Percentiles rank a stretch among this genome's conserved stretches.
These are phyloP conservation scores for Dryas iulia DNA, from an alignment of 1,140 invertebrate species.

Conservation along the genomic window DNA sequence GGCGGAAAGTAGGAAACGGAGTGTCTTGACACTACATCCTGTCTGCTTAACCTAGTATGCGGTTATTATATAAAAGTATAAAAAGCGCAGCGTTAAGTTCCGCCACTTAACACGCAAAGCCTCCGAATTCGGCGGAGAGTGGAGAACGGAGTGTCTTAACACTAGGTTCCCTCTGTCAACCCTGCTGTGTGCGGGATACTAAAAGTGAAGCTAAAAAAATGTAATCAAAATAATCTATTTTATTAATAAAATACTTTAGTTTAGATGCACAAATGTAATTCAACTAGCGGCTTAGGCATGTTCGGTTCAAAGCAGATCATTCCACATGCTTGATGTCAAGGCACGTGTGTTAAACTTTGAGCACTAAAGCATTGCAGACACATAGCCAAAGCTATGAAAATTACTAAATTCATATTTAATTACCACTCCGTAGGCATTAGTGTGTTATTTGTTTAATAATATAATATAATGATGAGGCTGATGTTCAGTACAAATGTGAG, in stretches of 20 bases:
- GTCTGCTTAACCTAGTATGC: too few relatives aligned
- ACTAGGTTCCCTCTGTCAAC: too few relatives aligned
- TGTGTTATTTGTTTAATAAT: not conserved
- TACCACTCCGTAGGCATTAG: not conserved
- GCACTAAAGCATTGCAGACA: not conserved
- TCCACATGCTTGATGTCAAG: conserved; percentile 12
- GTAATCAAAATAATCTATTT: not conserved
- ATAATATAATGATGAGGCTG: not conserved
- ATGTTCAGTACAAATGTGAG: not conserved
- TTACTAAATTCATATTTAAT: conserved; percentile 2
- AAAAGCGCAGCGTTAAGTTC: too few relatives aligned
- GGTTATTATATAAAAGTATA: too few relatives aligned
- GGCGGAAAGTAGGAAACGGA: too few relatives aligned
- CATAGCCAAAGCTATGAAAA: not conserved
- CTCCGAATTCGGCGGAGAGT: too few relatives aligned
- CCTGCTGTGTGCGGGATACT: too few relatives aligned
- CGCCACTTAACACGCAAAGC: too few relatives aligned
- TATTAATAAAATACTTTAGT: not conserved
- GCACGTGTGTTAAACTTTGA: conserved; percentile 4
- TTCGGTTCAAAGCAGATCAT: conserved; percentile 11
- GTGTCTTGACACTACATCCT: too few relatives aligned
- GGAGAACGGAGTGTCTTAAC: too few relatives aligned
- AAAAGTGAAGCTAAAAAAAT: not conserved
- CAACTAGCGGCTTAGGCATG: not conserved
- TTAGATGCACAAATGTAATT: not conserved